Percentiles rank a stretch among this genome's conserved stretches.
phyloP scores from a whole-genome alignment of 2,888 invertebrate species.

The Tromatobia lineatoria region DNA sequence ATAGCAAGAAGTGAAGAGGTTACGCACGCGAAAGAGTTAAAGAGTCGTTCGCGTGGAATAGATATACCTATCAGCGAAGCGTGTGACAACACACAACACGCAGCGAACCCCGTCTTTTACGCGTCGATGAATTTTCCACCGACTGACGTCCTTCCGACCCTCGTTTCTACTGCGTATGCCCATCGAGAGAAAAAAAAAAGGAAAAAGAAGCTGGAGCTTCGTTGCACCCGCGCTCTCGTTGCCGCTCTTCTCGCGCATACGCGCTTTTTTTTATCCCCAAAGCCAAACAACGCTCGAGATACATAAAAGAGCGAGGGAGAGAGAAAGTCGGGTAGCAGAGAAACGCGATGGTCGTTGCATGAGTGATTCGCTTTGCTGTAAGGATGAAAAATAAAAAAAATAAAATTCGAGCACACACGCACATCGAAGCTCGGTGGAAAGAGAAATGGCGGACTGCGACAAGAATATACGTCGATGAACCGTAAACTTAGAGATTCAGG shows the following conservation, averaged over 20 bases:
- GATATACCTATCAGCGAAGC: constrained; percentile 38
- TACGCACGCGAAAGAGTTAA: constrained; percentile 36
- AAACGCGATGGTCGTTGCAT: constrained; percentile 44
- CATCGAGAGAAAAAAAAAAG: constrained; percentile 38
- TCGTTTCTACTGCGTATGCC: constrained; percentile 55
- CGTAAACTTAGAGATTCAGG: constrained; percentile 54
- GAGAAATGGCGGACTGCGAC: constrained; percentile 6
- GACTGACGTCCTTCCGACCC: constrained; percentile 70
- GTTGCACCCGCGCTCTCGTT: constrained; percentile 48
- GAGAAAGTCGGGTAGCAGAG: constrained; percentile 54
- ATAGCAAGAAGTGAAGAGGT: constrained; percentile 42
- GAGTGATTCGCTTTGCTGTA: constrained; percentile 50
- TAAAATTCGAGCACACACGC: constrained; percentile 53
- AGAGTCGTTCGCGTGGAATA: constrained; percentile 25
- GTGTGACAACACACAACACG: constrained; percentile 59
- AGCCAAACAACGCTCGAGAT: constrained; percentile 19
- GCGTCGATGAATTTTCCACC: constrained; percentile 72
- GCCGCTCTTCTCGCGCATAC: constrained; percentile 37
- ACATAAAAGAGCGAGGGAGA: constrained; percentile 33
- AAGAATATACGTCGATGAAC: constrained; percentile 53
- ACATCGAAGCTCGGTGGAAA: constrained; percentile 7
- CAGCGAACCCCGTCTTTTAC: constrained; percentile 72
- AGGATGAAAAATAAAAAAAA: constrained; percentile 53
- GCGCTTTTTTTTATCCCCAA: constrained; percentile 48
- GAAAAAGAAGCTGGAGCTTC: constrained; percentile 21